Evolutionary conservation across 37 sponge, comb jelly and placozoan species (phyloP).

Genomic region (Chondrosia reniformis): DNA sequence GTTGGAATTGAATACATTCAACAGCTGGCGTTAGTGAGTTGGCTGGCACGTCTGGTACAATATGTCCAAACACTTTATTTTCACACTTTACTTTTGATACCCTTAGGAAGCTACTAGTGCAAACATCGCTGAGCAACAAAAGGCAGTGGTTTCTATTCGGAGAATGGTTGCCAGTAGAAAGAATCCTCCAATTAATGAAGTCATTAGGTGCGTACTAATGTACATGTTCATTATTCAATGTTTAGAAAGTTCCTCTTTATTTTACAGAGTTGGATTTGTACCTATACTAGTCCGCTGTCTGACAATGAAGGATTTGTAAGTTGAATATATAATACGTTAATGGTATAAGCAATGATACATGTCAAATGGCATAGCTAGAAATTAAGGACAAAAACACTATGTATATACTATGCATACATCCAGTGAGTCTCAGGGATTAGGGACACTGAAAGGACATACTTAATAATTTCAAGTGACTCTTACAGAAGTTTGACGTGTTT

Average conservation of each 20-base stretch:
- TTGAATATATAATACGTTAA: background rate
- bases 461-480: no score
- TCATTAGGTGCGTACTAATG: conserved; percentile 52
- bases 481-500: no score
- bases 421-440: background rate
- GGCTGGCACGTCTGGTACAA: background rate
- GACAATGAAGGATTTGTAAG: conserved; percentile 38
- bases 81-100: background rate
- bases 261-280: conserved; percentile 69
- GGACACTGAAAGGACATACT: no score
- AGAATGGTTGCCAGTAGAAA: conserved; percentile 80
- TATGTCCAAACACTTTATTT: background rate
- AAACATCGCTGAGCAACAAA: conserved; percentile 43
- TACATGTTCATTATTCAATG: background rate
- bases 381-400: background rate
- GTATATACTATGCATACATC: background rate
- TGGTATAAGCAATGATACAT: no score
- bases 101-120: conserved; percentile 53
- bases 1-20: background rate
- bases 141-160: conserved; percentile 64
- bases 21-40: background rate
- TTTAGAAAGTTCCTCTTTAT: background rate
- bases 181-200: conserved; percentile 84
- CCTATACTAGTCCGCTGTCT: conserved; percentile 73
- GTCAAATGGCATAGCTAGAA: background rate